Evolutionary conservation across 2,888 invertebrate species (phyloP), one percentile per base, ranked within the genome.

Genomic region (Nomada fabriciana): DNA sequence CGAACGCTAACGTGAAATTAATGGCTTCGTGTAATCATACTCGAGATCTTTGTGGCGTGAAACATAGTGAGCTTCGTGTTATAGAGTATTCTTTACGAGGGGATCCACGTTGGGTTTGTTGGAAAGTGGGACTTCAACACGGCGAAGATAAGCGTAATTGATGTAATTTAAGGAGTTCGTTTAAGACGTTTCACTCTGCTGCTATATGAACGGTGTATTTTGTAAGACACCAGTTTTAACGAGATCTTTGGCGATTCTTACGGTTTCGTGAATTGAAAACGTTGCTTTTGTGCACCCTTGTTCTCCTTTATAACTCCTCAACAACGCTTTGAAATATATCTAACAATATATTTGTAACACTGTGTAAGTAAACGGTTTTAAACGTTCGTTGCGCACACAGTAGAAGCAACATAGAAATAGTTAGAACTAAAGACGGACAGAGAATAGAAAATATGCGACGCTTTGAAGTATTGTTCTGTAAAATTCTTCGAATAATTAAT

Each of bases 131-230:
- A 63, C 60, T 60, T n/a, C n/a, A 29, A 29, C 29, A n/a, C 36
- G 29, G n/a, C 42, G 13, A 20, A 63, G 61, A 43, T 42, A 43
- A 63, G 42, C 42, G 42, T 63, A 63, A 63, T 63, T 63, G 61
- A 42, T 15, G 42, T 63, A 63, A 63, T 63, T 63, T 63, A 63
- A 63, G 61, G 42, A 20, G 61, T 20, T 13, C 42, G 42, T 15
- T 63, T 63, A 42, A 63, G 42, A 20, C 42, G 20, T 63, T 63
- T 63, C 20, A 42, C 61, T 63, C 15, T 15, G 36, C 42, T 63
- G 42, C 42, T 43, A 42, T 13, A n/a, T 36, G 36, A 36, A 36
- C 9, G 42, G 20, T 36, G 61, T 63, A 63, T n/a, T 50, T 50
- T 5, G 50, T 42, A 42, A 42, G 42, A 13, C 42, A 20, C 20